Evolutionary conservation across 2,888 invertebrate species (phyloP).

Genomic region (Trissolcus japonicus): DNA sequence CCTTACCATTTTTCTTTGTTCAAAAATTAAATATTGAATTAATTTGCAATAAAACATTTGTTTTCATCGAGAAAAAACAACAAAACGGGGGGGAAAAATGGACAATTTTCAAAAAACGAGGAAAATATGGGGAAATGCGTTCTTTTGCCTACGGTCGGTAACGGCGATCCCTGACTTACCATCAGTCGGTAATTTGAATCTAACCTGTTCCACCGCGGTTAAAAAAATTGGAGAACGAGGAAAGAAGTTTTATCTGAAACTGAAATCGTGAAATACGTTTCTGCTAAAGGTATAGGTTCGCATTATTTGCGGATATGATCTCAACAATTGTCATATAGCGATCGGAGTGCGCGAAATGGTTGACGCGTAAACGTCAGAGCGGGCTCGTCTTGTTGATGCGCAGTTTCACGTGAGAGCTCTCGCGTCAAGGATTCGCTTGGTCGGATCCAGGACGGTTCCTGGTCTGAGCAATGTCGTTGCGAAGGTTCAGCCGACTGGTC

Average conservation of each 20-base stretch:
- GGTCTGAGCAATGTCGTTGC: slow-evolving; percentile 21
- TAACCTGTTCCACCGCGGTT: neutral
- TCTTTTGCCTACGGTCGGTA: neutral
- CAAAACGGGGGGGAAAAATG: no score
- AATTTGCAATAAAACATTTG: no score
- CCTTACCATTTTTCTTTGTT: no score
- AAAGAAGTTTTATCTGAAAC: neutral
- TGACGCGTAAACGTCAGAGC: neutral
- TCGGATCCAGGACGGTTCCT: neutral
- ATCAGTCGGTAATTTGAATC: neutral
- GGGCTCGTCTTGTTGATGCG: neutral
- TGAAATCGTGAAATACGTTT: neutral
- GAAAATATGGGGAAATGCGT: no score
- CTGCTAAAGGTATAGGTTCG: neutral
- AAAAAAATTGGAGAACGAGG: no score
- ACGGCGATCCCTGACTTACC: neutral
- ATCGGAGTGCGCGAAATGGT: neutral
- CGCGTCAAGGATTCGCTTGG: neutral
- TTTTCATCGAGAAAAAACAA: no score
- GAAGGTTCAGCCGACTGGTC: neutral
- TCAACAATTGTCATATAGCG: no score
- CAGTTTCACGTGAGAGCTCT: neutral
- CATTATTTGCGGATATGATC: no score
- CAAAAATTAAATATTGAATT: no score
- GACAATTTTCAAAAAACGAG: no score